These are phyloP conservation scores for Polylopha cassiicola DNA, from an alignment of 2,888 invertebrate species.

Conservation along the genomic window DNA sequence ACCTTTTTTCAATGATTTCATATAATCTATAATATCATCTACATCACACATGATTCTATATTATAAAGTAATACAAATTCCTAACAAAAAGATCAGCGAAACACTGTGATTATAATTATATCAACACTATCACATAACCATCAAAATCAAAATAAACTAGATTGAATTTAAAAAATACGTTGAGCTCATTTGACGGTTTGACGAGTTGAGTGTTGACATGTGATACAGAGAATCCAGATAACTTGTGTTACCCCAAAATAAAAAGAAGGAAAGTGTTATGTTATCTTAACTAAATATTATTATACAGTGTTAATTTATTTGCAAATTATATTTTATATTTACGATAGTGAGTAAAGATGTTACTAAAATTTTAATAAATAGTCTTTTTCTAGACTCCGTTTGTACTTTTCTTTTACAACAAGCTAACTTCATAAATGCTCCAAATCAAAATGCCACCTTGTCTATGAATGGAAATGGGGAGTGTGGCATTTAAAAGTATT, in stretches of 20 bases:
- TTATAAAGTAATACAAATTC: constrained; percentile 6
- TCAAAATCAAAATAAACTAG: constrained; percentile 4
- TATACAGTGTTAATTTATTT: no score
- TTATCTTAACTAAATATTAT: no score
- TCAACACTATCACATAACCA: no score
- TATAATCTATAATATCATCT: constrained; percentile 62
- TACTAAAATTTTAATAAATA: no score
- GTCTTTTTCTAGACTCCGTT: not conserved
- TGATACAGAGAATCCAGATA: constrained; percentile 2
- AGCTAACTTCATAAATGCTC: constrained; percentile 10
- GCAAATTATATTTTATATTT: no score
- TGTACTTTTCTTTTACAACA: not conserved
- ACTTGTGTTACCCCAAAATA: not conserved
- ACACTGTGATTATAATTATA: not conserved
- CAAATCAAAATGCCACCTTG: constrained; percentile 12
- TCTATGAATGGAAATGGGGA: constrained; percentile 4
- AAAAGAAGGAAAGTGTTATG: no score
- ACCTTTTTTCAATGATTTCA: constrained; percentile 60
- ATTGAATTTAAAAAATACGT: constrained; percentile 13
- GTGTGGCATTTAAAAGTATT: constrained; percentile 4
- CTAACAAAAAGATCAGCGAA: not conserved
- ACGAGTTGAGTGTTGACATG: constrained; percentile 6
- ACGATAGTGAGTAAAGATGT: no score
- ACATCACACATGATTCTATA: constrained; percentile 49
- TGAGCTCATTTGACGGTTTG: no score